Evolutionary conservation across 2,113 vertebrate genomes (phyloP).

Genomic region (Chrysochloris asiatica): DNA sequence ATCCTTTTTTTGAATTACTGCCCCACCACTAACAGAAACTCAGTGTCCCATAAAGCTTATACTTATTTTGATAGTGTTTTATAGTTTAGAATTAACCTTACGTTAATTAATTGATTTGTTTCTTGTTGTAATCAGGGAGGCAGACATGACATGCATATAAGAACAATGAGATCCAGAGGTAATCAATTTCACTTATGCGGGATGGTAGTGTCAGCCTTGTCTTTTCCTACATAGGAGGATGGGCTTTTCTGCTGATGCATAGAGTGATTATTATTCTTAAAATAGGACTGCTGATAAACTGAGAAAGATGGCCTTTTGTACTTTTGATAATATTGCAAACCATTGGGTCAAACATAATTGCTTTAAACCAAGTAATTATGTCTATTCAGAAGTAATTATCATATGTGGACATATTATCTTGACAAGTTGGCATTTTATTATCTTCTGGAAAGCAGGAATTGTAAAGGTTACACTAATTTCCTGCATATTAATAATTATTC

Average conservation of each 20-base stretch:
- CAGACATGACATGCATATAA: neutral
- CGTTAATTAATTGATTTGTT: neutral
- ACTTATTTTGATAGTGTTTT: neutral
- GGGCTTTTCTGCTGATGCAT: neutral
- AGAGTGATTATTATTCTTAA: constrained; percentile 15
- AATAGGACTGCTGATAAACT: neutral
- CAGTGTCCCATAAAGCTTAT: neutral
- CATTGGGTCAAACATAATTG: neutral
- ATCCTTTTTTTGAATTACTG: neutral
- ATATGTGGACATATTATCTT: neutral
- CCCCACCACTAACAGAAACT: too few relatives aligned
- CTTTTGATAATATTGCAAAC: neutral
- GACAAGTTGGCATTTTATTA: neutral
- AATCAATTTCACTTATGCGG: neutral
- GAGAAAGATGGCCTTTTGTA: neutral
- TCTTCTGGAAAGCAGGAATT: neutral
- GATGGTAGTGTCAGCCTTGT: neutral
- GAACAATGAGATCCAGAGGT: neutral
- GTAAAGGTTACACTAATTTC: constrained; percentile 21
- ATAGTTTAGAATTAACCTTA: neutral
- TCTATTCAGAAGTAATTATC: neutral
- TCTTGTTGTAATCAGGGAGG: neutral
- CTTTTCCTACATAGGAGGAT: neutral
- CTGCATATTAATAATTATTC: neutral
- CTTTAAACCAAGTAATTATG: neutral